Conservation (phyloP, 2,113 vertebrate genomes). For the Coptodon bakossiorum region DNA sequence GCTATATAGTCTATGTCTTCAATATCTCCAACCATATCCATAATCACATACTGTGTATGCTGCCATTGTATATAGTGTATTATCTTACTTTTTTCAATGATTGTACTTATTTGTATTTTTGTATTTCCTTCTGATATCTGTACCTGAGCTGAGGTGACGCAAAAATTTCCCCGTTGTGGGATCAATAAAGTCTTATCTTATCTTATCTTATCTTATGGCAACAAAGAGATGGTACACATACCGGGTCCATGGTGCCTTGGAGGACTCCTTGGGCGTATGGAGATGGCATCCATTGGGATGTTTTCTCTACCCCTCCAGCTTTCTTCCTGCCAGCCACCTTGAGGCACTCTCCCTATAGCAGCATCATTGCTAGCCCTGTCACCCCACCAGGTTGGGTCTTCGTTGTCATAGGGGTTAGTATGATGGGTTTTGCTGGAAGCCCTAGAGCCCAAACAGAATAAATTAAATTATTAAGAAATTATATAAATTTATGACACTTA, state of each 20-base stretch:
- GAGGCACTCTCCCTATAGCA: background rate
- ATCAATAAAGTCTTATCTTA: no score
- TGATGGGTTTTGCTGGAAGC: conserved; percentile 37
- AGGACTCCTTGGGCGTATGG: background rate
- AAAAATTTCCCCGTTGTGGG: no score
- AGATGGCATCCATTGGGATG: conserved; percentile 46
- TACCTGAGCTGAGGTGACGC: no score
- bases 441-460: background rate
- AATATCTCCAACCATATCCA: no score
- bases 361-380: background rate
- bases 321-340: conserved; percentile 30
- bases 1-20: no score
- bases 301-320: conserved; percentile 40
- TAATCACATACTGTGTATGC: no score
- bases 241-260: conserved; percentile 27
- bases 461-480: background rate
- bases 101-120: no score
- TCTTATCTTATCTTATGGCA: background rate
- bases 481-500: background rate
- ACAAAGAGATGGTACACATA: background rate
- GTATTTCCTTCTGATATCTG: no score
- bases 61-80: no score
- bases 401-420: conserved; percentile 54
- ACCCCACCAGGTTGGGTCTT: background rate
- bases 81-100: no score